Evolutionary conservation across 2,113 vertebrate genomes (phyloP).

Genomic region (Myiopsitta monachus): DNA sequence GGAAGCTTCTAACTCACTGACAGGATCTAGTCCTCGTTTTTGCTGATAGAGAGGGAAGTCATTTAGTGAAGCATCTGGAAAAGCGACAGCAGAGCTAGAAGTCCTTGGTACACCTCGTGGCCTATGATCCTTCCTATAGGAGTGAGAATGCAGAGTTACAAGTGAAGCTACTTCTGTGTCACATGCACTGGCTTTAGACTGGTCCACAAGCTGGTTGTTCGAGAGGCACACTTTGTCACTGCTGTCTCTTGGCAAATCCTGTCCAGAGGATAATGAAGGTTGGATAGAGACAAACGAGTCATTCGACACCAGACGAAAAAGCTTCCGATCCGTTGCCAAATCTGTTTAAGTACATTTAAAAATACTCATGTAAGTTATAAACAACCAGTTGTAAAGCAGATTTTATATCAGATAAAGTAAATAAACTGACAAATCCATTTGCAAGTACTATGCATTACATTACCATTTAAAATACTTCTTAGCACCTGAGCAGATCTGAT

Average conservation of each 20-base stretch:
- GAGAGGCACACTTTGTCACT: constrained; percentile 82
- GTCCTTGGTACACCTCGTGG: constrained; percentile 95
- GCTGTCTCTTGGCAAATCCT: constrained; percentile 85
- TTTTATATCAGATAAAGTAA: neutral
- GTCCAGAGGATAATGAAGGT: constrained; percentile 90
- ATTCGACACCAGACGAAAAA: constrained; percentile 93
- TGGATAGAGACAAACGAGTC: constrained; percentile 97
- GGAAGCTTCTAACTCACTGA: constrained; percentile 90
- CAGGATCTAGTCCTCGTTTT: constrained; percentile 92
- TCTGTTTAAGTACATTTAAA: constrained; percentile 78
- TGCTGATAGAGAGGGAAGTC: constrained; percentile 92
- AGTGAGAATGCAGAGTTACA: constrained; percentile 86
- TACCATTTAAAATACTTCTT: neutral
- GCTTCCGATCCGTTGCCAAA: constrained; percentile 90
- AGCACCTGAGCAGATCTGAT: neutral
- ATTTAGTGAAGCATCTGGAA: constrained; percentile 90
- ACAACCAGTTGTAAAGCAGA: neutral
- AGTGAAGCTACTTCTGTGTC: constrained; percentile 86
- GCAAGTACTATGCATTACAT: neutral
- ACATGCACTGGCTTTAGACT: constrained; percentile 83
- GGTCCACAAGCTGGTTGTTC: constrained; percentile 84
- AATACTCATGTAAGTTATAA: neutral
- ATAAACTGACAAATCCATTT: neutral
- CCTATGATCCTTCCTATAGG: constrained; percentile 91
- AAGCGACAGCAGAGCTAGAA: constrained; percentile 95